phyloP scores from a whole-genome alignment of 2,113 vertebrate genomes.

The Halcyon malimbica region DNA sequence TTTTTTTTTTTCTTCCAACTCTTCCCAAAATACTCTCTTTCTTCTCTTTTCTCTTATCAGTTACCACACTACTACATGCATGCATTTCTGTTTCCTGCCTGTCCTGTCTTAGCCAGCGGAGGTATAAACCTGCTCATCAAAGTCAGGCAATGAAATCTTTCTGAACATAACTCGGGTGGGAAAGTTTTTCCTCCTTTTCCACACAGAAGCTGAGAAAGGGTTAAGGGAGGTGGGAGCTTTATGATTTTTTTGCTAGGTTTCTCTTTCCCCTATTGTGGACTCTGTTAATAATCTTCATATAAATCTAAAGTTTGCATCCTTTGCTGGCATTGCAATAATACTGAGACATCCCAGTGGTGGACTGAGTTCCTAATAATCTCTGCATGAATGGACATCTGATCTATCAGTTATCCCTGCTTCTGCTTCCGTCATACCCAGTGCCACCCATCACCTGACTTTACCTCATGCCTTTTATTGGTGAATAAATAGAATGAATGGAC shows the following conservation, averaged over 20 bases:
- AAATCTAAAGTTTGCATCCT: neutral
- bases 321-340: neutral
- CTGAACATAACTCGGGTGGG: neutral
- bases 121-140: neutral
- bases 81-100: neutral
- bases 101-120: neutral
- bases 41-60: neutral
- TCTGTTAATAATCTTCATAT: neutral
- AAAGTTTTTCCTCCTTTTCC: neutral
- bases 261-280: fast-evolving
- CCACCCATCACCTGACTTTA: neutral
- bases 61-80: neutral
- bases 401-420: neutral
- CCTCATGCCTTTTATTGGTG: neutral
- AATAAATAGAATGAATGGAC: neutral
- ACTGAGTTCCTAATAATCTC: neutral
- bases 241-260: neutral
- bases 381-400: fast-evolving
- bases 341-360: fast-evolving
- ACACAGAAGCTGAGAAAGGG: neutral
- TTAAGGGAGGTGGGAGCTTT: neutral
- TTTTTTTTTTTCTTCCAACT: neutral
- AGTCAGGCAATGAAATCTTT: neutral
- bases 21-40: neutral
- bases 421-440: neutral